phyloP scores from a whole-genome alignment of 2,888 invertebrate species.

The Ectemnius lituratus region DNA sequence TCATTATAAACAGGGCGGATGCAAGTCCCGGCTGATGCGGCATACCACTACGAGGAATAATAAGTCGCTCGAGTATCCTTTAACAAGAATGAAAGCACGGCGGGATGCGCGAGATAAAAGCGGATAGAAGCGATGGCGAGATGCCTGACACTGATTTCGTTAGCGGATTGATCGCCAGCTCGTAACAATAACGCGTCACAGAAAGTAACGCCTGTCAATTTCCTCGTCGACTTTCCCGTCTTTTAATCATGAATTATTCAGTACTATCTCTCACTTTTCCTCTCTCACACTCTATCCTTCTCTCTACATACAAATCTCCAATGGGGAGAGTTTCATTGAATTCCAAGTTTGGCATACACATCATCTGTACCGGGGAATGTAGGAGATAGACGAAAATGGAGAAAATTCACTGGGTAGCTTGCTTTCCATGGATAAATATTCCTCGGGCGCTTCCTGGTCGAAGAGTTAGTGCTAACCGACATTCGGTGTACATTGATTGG shows the following conservation, averaged over 20 bases:
- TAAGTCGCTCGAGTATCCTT: constrained; percentile 7
- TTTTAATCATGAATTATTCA: constrained; percentile 42
- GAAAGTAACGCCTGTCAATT: constrained; percentile 32
- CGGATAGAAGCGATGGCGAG: constrained; percentile 5
- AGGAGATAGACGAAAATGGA: background rate
- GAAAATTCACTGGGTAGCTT: background rate
- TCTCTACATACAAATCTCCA: too few species aligned
- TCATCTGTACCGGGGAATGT: background rate
- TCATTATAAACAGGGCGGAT: background rate
- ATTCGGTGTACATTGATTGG: constrained; percentile 58
- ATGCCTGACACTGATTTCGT: constrained; percentile 21
- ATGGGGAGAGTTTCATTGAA: too few species aligned
- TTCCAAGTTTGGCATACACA: background rate
- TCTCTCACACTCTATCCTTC: too few species aligned
- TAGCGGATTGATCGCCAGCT: constrained; percentile 35
- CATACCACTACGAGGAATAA: background rate
- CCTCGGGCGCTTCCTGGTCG: background rate
- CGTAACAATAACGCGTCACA: constrained; percentile 32
- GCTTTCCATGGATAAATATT: constrained; percentile 5
- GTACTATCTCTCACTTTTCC: background rate
- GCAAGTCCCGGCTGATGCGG: background rate
- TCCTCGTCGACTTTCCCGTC: constrained; percentile 26
- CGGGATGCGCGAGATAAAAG: constrained; percentile 7
- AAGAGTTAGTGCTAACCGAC: constrained; percentile 24
- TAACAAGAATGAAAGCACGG: constrained; percentile 7